Evolutionary conservation across 2,888 invertebrate species (phyloP).

Genomic region (Drosophila vallismaia): DNA sequence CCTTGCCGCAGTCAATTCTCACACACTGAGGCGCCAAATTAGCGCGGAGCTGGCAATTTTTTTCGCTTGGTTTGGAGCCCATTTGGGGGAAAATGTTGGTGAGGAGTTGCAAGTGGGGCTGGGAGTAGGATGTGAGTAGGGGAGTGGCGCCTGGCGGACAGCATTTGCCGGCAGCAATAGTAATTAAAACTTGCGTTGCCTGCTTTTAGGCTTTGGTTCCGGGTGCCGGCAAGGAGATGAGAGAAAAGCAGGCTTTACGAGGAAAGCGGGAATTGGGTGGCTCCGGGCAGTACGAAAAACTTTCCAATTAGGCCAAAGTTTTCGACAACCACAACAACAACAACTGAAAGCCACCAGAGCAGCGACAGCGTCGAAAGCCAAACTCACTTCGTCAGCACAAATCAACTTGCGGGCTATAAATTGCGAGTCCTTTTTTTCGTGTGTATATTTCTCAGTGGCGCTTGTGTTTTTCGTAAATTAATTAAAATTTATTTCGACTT

Average conservation of each 20-base stretch:
- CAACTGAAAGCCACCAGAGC: slow-evolving; percentile 5
- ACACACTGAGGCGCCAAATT: slow-evolving; percentile 72
- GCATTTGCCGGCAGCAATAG: slow-evolving; percentile 71
- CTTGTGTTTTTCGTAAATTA: slow-evolving; percentile 39
- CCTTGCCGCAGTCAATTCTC: slow-evolving; percentile 54
- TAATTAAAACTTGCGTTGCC: slow-evolving; percentile 73
- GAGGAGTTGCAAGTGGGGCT: background rate
- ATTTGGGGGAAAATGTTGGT: slow-evolving; percentile 6
- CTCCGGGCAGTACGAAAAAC: slow-evolving; percentile 51
- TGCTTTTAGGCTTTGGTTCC: slow-evolving; percentile 60
- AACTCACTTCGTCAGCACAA: slow-evolving; percentile 62
- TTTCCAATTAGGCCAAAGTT: slow-evolving; percentile 72
- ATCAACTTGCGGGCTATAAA: slow-evolving; percentile 65
- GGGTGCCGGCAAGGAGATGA: background rate
- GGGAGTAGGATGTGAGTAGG: background rate
- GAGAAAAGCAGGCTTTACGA: background rate
- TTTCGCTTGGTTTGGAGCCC: slow-evolving; percentile 9
- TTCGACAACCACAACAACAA: slow-evolving; percentile 42
- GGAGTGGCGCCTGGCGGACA: slow-evolving; percentile 36
- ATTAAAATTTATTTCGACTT: slow-evolving; percentile 81
- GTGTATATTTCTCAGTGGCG: background rate
- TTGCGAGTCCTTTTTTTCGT: slow-evolving; percentile 27
- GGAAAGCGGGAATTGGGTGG: slow-evolving; percentile 29
- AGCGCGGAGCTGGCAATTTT: slow-evolving; percentile 49
- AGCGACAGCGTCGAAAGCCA: slow-evolving; percentile 32